Evolutionary conservation across 2,797 vertebrate genomes (phyloP).

Genomic region (Nyctibius grandis): DNA sequence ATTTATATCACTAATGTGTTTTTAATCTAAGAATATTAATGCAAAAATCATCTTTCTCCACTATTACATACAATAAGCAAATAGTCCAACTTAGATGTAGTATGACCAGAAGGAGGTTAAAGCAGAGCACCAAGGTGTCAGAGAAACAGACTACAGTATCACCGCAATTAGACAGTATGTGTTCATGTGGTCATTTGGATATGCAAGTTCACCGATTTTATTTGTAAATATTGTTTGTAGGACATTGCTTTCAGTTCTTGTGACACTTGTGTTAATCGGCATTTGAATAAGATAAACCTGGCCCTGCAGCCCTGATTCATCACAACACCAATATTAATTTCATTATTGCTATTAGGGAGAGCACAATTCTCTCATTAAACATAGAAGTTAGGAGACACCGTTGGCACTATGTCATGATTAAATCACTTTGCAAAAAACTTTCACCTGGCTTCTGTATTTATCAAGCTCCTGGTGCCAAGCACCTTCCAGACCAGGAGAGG

Average conservation of each 20-base stretch:
- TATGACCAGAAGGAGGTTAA: not conserved
- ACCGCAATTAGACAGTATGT: not conserved
- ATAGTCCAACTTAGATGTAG: not conserved
- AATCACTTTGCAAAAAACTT: not conserved
- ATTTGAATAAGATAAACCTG: not conserved
- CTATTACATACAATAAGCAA: not conserved
- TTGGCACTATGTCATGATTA: not conserved
- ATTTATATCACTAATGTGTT: not conserved
- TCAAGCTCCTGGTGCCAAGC: not conserved
- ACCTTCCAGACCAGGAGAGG: conserved; percentile 62
- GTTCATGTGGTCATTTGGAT: not conserved
- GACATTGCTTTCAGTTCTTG: not conserved
- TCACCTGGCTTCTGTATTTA: not conserved
- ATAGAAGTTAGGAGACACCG: not conserved
- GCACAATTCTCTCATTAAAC: not conserved
- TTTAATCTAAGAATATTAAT: not conserved
- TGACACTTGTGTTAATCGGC: not conserved
- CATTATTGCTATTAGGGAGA: not conserved
- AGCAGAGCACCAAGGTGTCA: not conserved
- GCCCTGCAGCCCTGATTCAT: not conserved
- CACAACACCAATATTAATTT: not conserved
- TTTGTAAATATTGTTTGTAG: not conserved
- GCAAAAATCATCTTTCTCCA: not conserved
- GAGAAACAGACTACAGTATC: not conserved
- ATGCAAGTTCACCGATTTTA: not conserved